Conservation (phyloP, 2,888 invertebrate genomes). For the Steromphala cineraria region DNA sequence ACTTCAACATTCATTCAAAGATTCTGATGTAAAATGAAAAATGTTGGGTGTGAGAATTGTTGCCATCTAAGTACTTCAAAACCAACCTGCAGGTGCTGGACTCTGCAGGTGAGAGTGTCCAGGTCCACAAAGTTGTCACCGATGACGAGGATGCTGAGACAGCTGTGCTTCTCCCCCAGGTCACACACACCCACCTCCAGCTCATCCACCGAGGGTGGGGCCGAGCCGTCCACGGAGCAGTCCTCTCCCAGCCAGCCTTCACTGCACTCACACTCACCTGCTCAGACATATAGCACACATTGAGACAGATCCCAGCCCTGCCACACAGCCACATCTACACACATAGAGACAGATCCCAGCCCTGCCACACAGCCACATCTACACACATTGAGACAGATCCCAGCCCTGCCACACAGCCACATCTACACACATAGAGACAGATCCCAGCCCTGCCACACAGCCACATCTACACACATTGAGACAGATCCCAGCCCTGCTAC, state of each 20-base stretch:
- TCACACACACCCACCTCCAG: slow-evolving; percentile 38
- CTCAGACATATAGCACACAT: neutral
- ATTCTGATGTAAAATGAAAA: too few relatives aligned
- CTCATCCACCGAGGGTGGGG: slow-evolving; percentile 38
- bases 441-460: too few relatives aligned
- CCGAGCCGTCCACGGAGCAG: slow-evolving; percentile 44
- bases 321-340: too few relatives aligned
- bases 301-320: too few relatives aligned
- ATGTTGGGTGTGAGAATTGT: neutral
- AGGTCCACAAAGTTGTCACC: slow-evolving; percentile 36
- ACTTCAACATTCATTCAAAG: too few relatives aligned
- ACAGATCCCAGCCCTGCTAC: too few relatives aligned
- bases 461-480: too few relatives aligned
- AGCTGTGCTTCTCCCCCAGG: slow-evolving; percentile 10
- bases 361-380: too few relatives aligned
- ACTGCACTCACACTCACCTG: slow-evolving; percentile 50
- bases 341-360: too few relatives aligned
- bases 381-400: too few relatives aligned
- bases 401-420: too few relatives aligned
- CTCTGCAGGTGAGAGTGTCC: slow-evolving; percentile 31
- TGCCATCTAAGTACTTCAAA: neutral
- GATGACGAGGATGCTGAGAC: slow-evolving; percentile 22
- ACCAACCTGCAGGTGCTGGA: neutral
- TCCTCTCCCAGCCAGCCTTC: slow-evolving; percentile 44
- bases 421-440: too few relatives aligned